Percentiles rank a stretch among this genome's conserved stretches.
These are phyloP conservation scores for Apotomis capreana DNA, from an alignment of 2,888 invertebrate genomes.

Conservation along the genomic window DNA sequence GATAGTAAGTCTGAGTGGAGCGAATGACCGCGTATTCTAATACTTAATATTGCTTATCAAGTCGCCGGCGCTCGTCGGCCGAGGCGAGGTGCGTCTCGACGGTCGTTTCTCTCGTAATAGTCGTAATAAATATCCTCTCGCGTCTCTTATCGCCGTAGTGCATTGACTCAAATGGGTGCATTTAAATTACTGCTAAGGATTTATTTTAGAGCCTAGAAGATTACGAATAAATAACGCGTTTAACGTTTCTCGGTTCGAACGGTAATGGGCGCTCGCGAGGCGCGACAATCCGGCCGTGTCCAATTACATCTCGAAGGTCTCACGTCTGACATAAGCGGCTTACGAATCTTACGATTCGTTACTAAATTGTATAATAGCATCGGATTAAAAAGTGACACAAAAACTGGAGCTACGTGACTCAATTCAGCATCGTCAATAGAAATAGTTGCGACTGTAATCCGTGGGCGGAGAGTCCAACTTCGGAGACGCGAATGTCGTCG, in stretches of 20 bases:
- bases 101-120: constrained; percentile 9
- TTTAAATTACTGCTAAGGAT: constrained; percentile 33
- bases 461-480: background rate
- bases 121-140: constrained; percentile 8
- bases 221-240: constrained; percentile 32
- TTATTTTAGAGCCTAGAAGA: constrained; percentile 30
- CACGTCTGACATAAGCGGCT: constrained; percentile 32
- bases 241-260: constrained; percentile 9
- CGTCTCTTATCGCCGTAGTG: constrained; percentile 18
- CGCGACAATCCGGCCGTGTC: constrained; percentile 32
- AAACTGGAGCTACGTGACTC: constrained; percentile 35
- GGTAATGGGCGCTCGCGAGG: constrained; percentile 15
- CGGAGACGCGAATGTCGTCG: constrained; percentile 5
- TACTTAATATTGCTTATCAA: constrained; percentile 16
- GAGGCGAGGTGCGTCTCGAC: background rate
- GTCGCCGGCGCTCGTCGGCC: background rate
- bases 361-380: constrained; percentile 29
- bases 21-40: constrained; percentile 15
- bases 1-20: background rate
- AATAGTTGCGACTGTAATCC: constrained; percentile 8
- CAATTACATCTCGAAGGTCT: constrained; percentile 26
- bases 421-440: constrained; percentile 6
- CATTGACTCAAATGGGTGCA: constrained; percentile 34
- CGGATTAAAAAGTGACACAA: constrained; percentile 28
- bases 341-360: constrained; percentile 25